Conservation (phyloP, 2,888 invertebrate species). For the Sisyra terminalis region DNA sequence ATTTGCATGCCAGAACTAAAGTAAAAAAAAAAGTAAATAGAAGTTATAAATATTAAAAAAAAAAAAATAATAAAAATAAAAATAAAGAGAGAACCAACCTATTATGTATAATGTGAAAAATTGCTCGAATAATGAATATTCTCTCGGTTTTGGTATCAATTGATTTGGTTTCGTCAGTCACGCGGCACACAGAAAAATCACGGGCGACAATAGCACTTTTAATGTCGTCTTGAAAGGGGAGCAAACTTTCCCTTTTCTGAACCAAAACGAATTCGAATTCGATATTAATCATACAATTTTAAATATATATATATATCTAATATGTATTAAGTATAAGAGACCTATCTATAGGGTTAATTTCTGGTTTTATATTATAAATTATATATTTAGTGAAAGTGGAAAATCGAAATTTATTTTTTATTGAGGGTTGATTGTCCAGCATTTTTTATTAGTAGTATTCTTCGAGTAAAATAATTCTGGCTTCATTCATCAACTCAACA, state of each 20-base stretch:
- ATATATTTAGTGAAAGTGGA: not conserved
- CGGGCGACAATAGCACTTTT: constrained; percentile 57
- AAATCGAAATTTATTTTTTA: not conserved
- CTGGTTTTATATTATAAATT: too few relatives aligned
- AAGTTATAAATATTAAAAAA: not conserved
- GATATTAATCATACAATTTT: not conserved
- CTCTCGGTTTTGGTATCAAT: constrained; percentile 11
- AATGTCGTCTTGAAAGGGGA: constrained; percentile 61
- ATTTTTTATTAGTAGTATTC: not conserved
- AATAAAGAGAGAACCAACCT: constrained; percentile 8
- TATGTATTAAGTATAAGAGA: not conserved
- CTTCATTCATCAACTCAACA: not conserved
- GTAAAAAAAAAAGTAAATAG: too few relatives aligned
- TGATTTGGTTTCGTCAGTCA: constrained; percentile 26
- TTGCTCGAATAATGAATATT: not conserved
- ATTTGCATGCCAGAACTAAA: too few relatives aligned
- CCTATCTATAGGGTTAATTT: too few relatives aligned
- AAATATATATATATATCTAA: not conserved
- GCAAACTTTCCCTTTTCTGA: constrained; percentile 47
- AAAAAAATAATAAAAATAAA: constrained; percentile 3
- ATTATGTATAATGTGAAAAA: not conserved
- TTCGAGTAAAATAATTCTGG: too few relatives aligned
- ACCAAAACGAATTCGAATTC: constrained; percentile 4
- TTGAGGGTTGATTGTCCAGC: constrained; percentile 8
- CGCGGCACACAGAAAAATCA: constrained; percentile 62